phyloP scores from a whole-genome alignment of 1,140 invertebrate species.

The Patella vulgata region DNA sequence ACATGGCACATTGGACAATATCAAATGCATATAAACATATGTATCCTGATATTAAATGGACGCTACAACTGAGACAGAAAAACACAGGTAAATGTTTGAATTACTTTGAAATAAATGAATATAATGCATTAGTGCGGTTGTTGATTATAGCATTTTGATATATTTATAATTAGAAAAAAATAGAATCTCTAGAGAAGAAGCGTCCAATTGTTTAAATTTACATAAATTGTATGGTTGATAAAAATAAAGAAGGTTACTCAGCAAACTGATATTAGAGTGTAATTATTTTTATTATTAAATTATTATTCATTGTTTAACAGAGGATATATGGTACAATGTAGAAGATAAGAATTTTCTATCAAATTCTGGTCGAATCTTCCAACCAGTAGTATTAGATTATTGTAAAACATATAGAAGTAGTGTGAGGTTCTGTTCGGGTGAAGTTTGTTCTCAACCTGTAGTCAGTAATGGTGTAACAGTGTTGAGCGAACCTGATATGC shows the following conservation, averaged over 20 bases:
- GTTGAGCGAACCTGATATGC: slow-evolving; percentile 10
- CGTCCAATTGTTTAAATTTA: too few species aligned
- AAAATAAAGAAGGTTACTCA: too few species aligned
- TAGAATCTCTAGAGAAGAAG: too few species aligned
- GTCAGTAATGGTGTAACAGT: slow-evolving; percentile 38
- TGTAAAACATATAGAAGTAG: slow-evolving; percentile 27
- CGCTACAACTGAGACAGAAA: slow-evolving; percentile 6
- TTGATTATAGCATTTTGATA: too few species aligned
- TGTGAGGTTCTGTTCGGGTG: slow-evolving; percentile 33
- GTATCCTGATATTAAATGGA: slow-evolving; percentile 20
- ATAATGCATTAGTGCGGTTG: too few species aligned
- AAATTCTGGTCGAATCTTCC: slow-evolving; percentile 6
- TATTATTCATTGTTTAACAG: too few species aligned
- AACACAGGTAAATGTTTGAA: not conserved
- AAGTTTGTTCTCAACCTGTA: slow-evolving; percentile 24
- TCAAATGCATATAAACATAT: not conserved
- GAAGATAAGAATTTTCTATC: slow-evolving; percentile 25
- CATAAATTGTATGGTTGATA: too few species aligned
- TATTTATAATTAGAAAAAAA: too few species aligned
- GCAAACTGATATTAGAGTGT: too few species aligned
- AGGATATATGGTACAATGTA: slow-evolving; percentile 25
- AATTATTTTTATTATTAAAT: too few species aligned
- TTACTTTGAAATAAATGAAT: too few species aligned
- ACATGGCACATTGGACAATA: slow-evolving; percentile 1
- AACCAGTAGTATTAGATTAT: slow-evolving; percentile 19